Conservation (phyloP, 2,888 invertebrate genomes). For the Papilio demoleus region DNA sequence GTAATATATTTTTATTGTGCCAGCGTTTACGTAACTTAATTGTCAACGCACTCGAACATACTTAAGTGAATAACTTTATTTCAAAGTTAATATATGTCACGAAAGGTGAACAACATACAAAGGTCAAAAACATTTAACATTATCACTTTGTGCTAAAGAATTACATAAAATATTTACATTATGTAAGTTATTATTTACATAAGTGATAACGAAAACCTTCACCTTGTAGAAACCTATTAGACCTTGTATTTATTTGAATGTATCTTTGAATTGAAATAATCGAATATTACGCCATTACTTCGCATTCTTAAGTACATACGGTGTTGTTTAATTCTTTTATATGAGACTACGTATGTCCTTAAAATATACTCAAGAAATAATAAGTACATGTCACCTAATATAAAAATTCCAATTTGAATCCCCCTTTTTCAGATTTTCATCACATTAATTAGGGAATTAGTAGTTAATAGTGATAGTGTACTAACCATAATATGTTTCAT, state of each 20-base stretch:
- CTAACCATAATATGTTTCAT: no score
- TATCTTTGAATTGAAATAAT: no score
- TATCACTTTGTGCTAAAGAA: not conserved
- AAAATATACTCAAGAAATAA: no score
- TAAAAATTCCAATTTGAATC: no score
- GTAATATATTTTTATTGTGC: not conserved
- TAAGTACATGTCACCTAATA: no score
- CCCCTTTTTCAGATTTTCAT: no score
- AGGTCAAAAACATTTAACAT: conserved; percentile 1
- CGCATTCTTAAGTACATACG: no score
- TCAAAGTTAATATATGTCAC: not conserved
- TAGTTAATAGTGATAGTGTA: no score
- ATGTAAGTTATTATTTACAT: conserved; percentile 2
- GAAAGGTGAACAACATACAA: conserved; percentile 13
- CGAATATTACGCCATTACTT: no score
- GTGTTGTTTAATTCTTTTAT: no score
- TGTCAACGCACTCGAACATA: not conserved
- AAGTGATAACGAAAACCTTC: conserved; percentile 1
- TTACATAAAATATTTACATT: conserved; percentile 11
- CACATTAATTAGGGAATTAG: no score
- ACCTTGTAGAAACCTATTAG: conserved; percentile 4
- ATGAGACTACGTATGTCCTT: no score
- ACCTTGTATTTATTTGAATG: conserved; percentile 2
- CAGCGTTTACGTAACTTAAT: conserved; percentile 8
- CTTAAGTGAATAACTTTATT: conserved; percentile 1